Base-by-base conservation (phyloP, 1,140 invertebrate genomes). In the Aleiodes sp. region DNA sequence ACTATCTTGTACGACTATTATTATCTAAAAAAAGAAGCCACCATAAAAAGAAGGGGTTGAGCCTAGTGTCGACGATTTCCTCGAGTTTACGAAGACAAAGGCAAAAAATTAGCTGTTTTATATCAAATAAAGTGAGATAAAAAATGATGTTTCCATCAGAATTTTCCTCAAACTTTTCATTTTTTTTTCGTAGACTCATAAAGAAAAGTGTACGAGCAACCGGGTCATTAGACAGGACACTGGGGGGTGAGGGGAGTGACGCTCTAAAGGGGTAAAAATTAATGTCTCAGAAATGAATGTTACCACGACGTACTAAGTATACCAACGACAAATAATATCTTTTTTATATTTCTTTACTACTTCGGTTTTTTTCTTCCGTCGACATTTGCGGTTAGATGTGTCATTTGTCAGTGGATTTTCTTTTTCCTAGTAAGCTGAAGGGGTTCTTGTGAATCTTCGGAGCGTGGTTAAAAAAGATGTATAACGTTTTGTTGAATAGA, bases 221-320 rank as follows among this genome's bases (percentile, higher is more conserved):
- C 46, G 24, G 52, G 70, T 73, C 75, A 75, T 75, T 83, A 78
- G 82, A 83, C 82, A 84, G 84, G 83, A 83, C 80, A 80, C 78
- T 84, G 79, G 73, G 65, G 71, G 69, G 68, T 39, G 67, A 57
- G 73, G 71, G 70, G 72, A 74, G 68, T 71, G 73, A 72, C 52
- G 37, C 71, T 61, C 46, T 74, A 82, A 82, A 82, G 82, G 82
- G 80, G 81, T 83, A 84, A 84, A 84, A 85, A 85, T 84, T 85
- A 85, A 84, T 85, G 83, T 85, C 82, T 84, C 80, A 84, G 84
- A 85, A 85, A 52, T 52, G 46, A 52, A 52, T 52, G 46, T 52
- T 24, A 52, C 46, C 46, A 24, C 21, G 46, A 52, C 46, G n/a
- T n/a, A 52, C 16, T 52, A 52, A 24, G 7, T 9, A 2, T 21